Evolutionary conservation across 2,797 vertebrate species (phyloP).

Genomic region (Prunella strophiata): DNA sequence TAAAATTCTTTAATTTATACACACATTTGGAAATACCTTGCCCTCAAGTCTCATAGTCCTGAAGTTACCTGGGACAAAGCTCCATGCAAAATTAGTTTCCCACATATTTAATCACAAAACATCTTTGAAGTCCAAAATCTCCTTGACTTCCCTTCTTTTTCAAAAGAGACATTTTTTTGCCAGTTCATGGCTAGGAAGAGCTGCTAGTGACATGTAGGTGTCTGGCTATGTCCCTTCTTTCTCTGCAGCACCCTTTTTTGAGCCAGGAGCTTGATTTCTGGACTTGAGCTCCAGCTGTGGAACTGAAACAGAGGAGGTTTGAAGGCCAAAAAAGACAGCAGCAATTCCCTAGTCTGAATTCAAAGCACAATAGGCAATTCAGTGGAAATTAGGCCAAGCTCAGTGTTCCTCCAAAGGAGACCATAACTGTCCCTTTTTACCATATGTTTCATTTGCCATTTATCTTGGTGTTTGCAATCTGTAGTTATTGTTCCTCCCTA

Average conservation of each 20-base stretch:
- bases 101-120: neutral
- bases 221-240: neutral
- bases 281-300: neutral
- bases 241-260: neutral
- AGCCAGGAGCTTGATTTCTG: neutral
- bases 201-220: neutral
- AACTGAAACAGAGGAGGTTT: neutral
- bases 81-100: neutral
- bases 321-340: neutral
- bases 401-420: neutral
- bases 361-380: neutral
- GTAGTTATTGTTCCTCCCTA: constrained; percentile 24
- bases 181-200: neutral
- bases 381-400: neutral
- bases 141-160: neutral
- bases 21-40: neutral
- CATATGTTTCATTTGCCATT: neutral
- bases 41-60: neutral
- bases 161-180: neutral
- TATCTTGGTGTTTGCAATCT: constrained; percentile 16
- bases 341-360: neutral
- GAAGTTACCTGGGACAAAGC: neutral
- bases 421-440: neutral
- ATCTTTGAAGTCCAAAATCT: neutral
- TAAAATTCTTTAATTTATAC: neutral